These are phyloP conservation scores for Pegea sp. DNA, from an alignment of 23 tunicate genomes.

Conservation along the genomic window DNA sequence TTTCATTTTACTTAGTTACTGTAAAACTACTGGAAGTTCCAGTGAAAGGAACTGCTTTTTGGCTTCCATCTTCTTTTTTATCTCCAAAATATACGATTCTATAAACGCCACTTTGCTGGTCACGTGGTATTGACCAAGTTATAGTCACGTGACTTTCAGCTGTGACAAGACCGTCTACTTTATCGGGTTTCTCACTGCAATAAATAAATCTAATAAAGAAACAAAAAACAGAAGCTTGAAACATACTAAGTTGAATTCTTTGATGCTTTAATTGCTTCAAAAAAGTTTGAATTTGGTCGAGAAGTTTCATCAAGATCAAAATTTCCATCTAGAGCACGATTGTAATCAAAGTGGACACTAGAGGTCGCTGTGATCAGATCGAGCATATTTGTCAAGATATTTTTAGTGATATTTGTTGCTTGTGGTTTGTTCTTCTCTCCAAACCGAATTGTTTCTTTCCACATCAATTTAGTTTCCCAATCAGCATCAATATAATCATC, in stretches of 20 bases:
- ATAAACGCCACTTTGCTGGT: slow-evolving; percentile 35
- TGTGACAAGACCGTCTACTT: no score
- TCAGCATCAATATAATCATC: slow-evolving; percentile 44
- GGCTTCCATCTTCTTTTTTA: slow-evolving; percentile 10
- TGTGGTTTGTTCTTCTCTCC: background rate
- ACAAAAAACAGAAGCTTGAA: background rate
- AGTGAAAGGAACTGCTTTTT: slow-evolving; percentile 21
- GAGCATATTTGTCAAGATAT: slow-evolving; percentile 49
- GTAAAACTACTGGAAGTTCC: slow-evolving; percentile 34
- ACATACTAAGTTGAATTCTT: background rate
- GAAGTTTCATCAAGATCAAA: background rate
- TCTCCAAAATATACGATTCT: slow-evolving; percentile 54
- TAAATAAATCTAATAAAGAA: slow-evolving; percentile 6
- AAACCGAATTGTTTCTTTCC: slow-evolving; percentile 22
- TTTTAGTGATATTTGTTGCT: slow-evolving; percentile 2
- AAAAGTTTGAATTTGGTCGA: no score
- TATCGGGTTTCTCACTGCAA: no score
- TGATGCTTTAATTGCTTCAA: background rate
- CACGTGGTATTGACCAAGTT: slow-evolving; percentile 65
- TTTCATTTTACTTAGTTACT: background rate
- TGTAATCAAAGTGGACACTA: slow-evolving; percentile 34
- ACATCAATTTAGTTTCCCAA: slow-evolving; percentile 66
- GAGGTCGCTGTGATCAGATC: slow-evolving; percentile 23
- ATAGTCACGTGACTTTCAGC: slow-evolving; percentile 71
- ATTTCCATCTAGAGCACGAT: slow-evolving; percentile 15